Conservation (phyloP, 1,140 invertebrate genomes). For the Drosophila takahashii region DNA sequence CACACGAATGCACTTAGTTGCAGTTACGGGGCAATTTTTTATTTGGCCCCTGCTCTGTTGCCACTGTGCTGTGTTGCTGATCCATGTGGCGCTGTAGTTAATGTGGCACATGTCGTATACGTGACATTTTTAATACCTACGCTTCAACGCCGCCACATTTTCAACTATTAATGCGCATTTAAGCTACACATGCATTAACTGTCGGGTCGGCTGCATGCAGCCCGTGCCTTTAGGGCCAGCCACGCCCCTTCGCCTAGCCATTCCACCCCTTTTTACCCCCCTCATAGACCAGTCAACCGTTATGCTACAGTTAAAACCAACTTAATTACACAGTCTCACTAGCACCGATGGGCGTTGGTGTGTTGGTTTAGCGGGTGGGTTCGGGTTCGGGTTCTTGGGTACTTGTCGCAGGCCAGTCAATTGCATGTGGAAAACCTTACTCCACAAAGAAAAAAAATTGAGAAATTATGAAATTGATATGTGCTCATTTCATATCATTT, state of each 20-base stretch:
- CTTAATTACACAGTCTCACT: conserved; percentile 70
- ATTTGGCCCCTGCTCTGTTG: conserved; percentile 13
- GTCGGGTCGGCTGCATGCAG: conserved; percentile 35
- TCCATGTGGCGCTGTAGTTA: conserved; percentile 75
- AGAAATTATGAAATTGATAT: too few species aligned
- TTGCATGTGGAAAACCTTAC: conserved; percentile 33
- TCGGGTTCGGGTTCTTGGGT: conserved; percentile 5
- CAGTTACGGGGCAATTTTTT: conserved; percentile 56
- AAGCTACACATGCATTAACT: conserved; percentile 82
- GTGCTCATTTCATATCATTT: too few species aligned
- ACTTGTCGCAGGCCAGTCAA: conserved; percentile 48
- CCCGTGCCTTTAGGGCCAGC: conserved; percentile 4
- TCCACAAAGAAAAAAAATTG: too few species aligned
- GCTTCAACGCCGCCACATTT: conserved; percentile 82
- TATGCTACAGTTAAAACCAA: conserved; percentile 63
- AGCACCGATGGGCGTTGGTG: conserved; percentile 11
- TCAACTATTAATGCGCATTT: conserved; percentile 82
- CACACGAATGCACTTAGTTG: conserved; percentile 72
- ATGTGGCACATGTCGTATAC: conserved; percentile 81
- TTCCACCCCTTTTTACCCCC: not conserved
- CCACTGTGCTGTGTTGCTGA: conserved; percentile 40
- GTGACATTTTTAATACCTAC: conserved; percentile 83
- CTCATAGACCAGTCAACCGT: conserved; percentile 52
- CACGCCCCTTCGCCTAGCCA: conserved; percentile 14
- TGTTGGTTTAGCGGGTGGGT: conserved; percentile 11